Evolutionary conservation across 2,888 invertebrate genomes (phyloP).

Genomic region (Caenorhabditis sp.): DNA sequence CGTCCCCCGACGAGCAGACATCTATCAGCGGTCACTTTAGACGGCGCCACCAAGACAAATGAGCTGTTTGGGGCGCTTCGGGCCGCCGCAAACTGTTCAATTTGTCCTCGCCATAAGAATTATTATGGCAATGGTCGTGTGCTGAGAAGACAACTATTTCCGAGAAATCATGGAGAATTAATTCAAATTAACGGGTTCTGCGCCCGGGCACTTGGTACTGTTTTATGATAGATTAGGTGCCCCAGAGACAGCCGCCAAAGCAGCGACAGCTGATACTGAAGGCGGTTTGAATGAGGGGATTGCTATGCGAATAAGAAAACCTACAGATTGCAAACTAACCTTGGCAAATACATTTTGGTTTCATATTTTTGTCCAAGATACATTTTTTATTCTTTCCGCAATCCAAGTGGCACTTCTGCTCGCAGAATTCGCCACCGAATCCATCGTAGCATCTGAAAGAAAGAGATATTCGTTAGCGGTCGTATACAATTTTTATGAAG

Average conservation of each 20-base stretch:
- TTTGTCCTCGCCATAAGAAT: conserved; percentile 44
- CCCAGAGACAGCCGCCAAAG: conserved; percentile 15
- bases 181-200: not conserved
- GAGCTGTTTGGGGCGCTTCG: conserved; percentile 9
- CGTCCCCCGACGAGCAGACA: conserved; percentile 4
- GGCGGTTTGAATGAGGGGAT: not conserved
- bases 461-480: no score
- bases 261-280: conserved; percentile 29
- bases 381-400: conserved; percentile 43
- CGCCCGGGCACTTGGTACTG: not conserved
- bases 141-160: not conserved
- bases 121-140: conserved; percentile 44
- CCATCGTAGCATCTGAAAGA: conserved; percentile 54
- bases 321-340: conserved; percentile 16
- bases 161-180: not conserved
- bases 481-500: not conserved
- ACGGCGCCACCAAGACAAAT: conserved; percentile 34
- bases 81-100: conserved; percentile 9
- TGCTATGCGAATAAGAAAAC: not conserved
- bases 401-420: conserved; percentile 31
- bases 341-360: conserved; percentile 38
- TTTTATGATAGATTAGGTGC: conserved; percentile 25
- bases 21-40: conserved; percentile 28
- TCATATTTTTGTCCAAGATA: conserved; percentile 12
- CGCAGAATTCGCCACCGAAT: conserved; percentile 53